Conservation (phyloP, 2,888 invertebrate genomes). For the Argyresthia albistria region DNA sequence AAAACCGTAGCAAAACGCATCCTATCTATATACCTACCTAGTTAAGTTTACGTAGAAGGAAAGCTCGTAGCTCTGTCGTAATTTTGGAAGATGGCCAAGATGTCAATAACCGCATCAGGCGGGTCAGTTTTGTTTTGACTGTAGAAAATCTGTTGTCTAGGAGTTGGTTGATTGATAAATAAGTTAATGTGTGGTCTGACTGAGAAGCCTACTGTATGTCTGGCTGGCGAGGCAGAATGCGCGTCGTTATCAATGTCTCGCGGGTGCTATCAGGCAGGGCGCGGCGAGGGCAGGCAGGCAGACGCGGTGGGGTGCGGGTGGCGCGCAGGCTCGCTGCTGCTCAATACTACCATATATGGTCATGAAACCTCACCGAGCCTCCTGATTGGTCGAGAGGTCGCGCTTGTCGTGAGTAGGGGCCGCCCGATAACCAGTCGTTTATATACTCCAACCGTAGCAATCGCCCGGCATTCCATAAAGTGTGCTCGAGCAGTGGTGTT, state of each 20-base stretch:
- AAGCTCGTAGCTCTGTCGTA: neutral
- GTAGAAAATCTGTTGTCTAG: neutral
- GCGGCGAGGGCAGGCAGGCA: conserved; percentile 29
- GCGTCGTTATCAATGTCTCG: conserved; percentile 49
- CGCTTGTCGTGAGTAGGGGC: conserved; percentile 67
- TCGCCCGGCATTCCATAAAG: conserved; percentile 65
- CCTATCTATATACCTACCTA: neutral
- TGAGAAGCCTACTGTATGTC: conserved; percentile 5
- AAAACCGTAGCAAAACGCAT: no score
- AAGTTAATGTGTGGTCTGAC: conserved; percentile 22
- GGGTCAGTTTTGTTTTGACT: neutral
- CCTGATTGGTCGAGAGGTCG: conserved; percentile 74
- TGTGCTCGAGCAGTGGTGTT: conserved; percentile 62
- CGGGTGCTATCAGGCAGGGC: conserved; percentile 25
- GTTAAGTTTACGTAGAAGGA: neutral
- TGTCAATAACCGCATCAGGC: neutral
- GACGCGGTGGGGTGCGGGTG: conserved; percentile 25
- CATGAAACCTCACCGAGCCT: conserved; percentile 67
- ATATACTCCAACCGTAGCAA: conserved; percentile 66
- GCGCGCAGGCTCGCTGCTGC: conserved; percentile 73
- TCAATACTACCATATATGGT: conserved; percentile 79
- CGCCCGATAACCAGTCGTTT: conserved; percentile 67
- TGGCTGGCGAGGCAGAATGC: conserved; percentile 21
- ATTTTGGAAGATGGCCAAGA: neutral
- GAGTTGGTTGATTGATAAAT: neutral